Base-by-base conservation (phyloP, 1,140 invertebrate genomes). In the Drosophila kohkoa region DNA sequence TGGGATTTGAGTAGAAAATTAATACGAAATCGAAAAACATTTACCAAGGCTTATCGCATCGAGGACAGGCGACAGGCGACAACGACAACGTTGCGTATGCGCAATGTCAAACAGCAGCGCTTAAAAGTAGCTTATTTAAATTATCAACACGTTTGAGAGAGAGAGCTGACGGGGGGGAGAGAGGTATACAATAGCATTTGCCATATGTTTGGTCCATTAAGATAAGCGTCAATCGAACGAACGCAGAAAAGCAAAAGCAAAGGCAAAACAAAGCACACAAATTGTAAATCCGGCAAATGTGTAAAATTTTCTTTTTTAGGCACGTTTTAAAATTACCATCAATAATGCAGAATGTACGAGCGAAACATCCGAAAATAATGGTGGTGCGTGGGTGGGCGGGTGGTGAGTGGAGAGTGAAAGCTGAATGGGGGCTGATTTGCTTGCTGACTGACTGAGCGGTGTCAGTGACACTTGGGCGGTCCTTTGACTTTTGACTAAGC, bases 251-350 rank as follows among this genome's bases (percentile, higher is more conserved):
- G 55, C 88, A 81, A 78, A 78, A 73, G 75, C 2, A 38, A 38
- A 58, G 73, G 55, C 88, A 81, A 78, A 78, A 73, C 60, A 76
- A 75, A 71, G 67, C 77, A 75, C 75, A 80, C 63, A 88, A 79
- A 89, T 82, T 79, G 78, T 85, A 89, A 90, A 89, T 89, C 85
- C 85, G 78, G 85, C 72, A 85, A 89, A 89, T 89, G 85, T 89
- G 85, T 83, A 85, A 85, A 89, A 89, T 81, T 74, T 74, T 87
- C 55, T 58, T 87, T 79, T 69, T 68, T 62, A 77, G 81, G 85
- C 85, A 89, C 85, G 85, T 89, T 89, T 90, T 89, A 90, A 89
- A 89, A 89, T 89, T 89, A 89, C 85, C 85, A 89, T 89, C 85
- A 89, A 89, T 89, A 89, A 89, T 85, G 78, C 57, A 75, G 75